Conservation (phyloP, 2,113 vertebrate genomes). For the Ginglymostoma cirratum region DNA sequence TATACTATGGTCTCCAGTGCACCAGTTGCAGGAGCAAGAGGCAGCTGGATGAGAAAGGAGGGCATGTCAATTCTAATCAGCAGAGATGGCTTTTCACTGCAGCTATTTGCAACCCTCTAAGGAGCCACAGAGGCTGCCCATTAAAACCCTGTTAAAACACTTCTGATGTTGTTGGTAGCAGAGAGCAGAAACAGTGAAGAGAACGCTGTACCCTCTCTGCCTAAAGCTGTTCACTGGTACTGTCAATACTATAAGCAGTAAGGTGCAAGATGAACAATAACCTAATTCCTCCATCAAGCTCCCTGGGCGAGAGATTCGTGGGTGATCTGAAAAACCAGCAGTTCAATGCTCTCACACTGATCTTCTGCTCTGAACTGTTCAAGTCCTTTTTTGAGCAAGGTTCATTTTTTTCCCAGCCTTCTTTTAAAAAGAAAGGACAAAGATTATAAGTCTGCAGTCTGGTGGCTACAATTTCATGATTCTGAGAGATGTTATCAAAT, state of each 20-base stretch:
- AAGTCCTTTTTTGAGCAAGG: not conserved
- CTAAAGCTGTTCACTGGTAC: constrained; percentile 70
- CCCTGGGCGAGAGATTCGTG: constrained; percentile 48
- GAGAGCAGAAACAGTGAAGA: constrained; percentile 63
- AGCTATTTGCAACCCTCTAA: constrained; percentile 86
- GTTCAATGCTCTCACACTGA: constrained; percentile 41
- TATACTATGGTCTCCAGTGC: constrained; percentile 41
- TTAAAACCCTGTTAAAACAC: constrained; percentile 99
- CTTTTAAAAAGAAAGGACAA: not conserved
- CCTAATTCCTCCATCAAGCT: constrained; percentile 87
- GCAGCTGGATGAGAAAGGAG: constrained; percentile 66
- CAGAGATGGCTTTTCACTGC: constrained; percentile 63
- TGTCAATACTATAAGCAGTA: constrained; percentile 94
- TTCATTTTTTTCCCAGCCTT: not conserved
- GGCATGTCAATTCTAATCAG: constrained; percentile 68
- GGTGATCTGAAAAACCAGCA: constrained; percentile 25
- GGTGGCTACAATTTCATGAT: not conserved
- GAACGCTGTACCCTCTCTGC: constrained; percentile 67
- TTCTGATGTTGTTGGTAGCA: constrained; percentile 90
- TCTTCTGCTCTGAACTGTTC: constrained; percentile 35
- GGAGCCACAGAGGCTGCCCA: constrained; percentile 79
- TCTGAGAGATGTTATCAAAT: not conserved
- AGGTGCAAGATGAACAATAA: constrained; percentile 96
- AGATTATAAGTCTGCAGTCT: not conserved
- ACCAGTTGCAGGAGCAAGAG: constrained; percentile 47